phyloP scores from a whole-genome alignment of 2,888 invertebrate genomes.

The Meiosimyza platycephala region DNA sequence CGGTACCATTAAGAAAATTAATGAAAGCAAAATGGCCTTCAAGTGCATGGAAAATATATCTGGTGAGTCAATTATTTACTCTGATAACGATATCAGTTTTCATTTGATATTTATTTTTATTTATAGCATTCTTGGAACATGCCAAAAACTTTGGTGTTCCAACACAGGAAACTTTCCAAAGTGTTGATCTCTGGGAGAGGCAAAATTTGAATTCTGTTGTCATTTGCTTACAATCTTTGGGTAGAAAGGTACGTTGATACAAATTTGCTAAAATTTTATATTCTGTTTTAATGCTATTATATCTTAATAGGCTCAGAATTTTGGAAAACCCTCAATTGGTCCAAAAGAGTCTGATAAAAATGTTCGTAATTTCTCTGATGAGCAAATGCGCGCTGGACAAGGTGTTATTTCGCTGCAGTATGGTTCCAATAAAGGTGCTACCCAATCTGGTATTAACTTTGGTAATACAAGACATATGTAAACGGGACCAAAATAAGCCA shows the following conservation, averaged over 20 bases:
- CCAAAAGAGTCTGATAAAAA: conserved; percentile 98
- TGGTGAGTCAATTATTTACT: conserved; percentile 44
- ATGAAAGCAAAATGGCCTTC: conserved; percentile 91
- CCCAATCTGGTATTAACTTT: conserved; percentile 95
- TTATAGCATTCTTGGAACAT: conserved; percentile 81
- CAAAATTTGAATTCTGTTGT: conserved; percentile 97
- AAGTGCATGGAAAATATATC: conserved; percentile 99
- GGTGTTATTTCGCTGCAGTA: conserved; percentile 95
- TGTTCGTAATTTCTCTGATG: conserved; percentile 91
- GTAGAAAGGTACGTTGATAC: conserved; percentile 81
- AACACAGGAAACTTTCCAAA: conserved; percentile 95
- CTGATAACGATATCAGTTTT: neutral
- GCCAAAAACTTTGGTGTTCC: conserved; percentile 90
- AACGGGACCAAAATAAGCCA: conserved; percentile 57
- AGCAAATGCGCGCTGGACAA: conserved; percentile 92
- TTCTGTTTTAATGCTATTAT: conserved; percentile 8
- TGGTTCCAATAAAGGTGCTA: conserved; percentile 98
- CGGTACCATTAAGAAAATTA: conserved; percentile 91
- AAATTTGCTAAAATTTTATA: conserved; percentile 4
- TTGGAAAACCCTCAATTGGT: conserved; percentile 89
- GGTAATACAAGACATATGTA: conserved; percentile 98
- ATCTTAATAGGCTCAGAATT: conserved; percentile 76
- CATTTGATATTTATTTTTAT: conserved; percentile 6
- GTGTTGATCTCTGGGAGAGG: conserved; percentile 96
- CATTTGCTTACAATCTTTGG: conserved; percentile 93